Conservation (phyloP, 37 sponge, comb jelly and placozoan species). For the Theonella swinhoei region DNA sequence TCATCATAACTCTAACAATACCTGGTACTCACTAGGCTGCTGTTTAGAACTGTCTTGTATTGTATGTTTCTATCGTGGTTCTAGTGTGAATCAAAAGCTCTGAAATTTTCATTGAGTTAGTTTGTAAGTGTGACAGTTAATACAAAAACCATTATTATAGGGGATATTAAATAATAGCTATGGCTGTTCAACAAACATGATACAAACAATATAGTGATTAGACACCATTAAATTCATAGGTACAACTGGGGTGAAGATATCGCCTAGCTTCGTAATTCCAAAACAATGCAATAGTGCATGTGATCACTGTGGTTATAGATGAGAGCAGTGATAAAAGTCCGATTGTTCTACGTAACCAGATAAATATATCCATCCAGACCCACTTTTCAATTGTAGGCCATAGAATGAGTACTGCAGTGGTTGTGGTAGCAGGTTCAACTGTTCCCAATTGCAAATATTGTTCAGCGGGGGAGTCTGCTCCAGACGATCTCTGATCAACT, state of each 20-base stretch:
- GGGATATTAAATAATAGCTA: no score
- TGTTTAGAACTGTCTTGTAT: no score
- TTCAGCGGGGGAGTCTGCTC: background rate
- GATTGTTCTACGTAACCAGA: constrained; percentile 10
- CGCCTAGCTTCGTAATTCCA: background rate
- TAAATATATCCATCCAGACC: constrained; percentile 57
- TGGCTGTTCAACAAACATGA: background rate
- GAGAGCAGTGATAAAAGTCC: constrained; percentile 37
- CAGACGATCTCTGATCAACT: background rate
- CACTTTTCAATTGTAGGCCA: constrained; percentile 53
- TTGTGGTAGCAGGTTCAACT: background rate
- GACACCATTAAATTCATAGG: background rate
- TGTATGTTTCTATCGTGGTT: no score
- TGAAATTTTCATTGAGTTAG: no score
- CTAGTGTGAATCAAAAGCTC: no score
- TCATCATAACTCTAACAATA: no score
- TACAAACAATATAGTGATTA: background rate
- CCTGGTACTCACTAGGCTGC: no score
- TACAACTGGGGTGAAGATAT: background rate
- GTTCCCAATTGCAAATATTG: background rate
- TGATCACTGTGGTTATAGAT: background rate
- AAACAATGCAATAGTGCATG: background rate
- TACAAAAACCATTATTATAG: no score
- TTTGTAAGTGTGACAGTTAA: no score
- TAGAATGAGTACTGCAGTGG: constrained; percentile 17